Evolutionary conservation across 2,797 vertebrate species (phyloP).

Genomic region (Clarias laeviceps): DNA sequence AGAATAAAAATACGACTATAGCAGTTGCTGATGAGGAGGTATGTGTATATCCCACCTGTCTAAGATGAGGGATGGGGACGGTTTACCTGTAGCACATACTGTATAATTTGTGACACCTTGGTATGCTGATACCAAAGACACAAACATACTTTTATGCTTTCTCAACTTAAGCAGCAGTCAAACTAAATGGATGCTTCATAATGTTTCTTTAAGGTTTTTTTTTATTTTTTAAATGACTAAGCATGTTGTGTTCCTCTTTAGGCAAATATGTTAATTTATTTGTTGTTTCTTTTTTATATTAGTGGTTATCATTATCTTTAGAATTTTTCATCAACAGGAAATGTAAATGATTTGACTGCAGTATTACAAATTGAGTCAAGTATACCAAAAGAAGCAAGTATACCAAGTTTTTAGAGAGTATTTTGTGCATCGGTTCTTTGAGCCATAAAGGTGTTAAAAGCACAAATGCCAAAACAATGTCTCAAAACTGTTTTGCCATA

Average conservation of each 20-base stretch:
- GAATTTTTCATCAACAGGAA: no score
- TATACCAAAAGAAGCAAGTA: no score
- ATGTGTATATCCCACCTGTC: constrained; percentile 16
- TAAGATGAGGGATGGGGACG: neutral
- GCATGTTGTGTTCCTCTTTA: neutral
- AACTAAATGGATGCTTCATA: neutral
- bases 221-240: neutral
- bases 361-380: no score
- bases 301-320: neutral
- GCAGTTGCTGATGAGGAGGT: constrained; percentile 42
- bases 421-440: no score
- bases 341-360: no score
- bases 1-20: constrained; percentile 26
- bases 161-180: neutral
- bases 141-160: neutral
- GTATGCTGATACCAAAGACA: neutral
- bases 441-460: no score
- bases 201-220: no score
- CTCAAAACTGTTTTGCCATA: no score
- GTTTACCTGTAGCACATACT: neutral
- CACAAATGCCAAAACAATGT: no score
- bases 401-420: no score
- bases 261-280: neutral
- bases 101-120: neutral
- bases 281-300: neutral